Percentiles rank a stretch among this genome's conserved stretches.
These are phyloP conservation scores for Diorhabda sublineata DNA, from an alignment of 1,140 invertebrate species.

Conservation along the genomic window DNA sequence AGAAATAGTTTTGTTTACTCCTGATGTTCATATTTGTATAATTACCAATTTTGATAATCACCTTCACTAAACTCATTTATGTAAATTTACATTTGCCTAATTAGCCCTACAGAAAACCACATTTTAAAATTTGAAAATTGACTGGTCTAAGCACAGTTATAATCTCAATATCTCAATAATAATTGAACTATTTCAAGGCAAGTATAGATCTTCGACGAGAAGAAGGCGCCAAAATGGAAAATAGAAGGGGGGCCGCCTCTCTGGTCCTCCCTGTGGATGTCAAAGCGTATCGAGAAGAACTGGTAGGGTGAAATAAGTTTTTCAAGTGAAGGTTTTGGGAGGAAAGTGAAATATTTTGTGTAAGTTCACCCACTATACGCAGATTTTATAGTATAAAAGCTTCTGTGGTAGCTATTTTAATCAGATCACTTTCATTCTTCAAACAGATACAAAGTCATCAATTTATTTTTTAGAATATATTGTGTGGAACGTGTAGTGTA, in stretches of 20 bases:
- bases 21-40: no score
- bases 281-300: slow-evolving; percentile 13
- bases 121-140: no score
- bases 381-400: slow-evolving; percentile 41
- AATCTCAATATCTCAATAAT: background rate
- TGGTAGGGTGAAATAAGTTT: slow-evolving; percentile 19
- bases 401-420: slow-evolving; percentile 32
- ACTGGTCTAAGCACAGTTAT: no score
- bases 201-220: background rate
- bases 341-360: slow-evolving; percentile 43
- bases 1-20: no score
- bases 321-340: slow-evolving; percentile 39
- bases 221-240: slow-evolving; percentile 2
- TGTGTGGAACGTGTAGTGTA: no score
- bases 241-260: slow-evolving; percentile 4
- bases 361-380: slow-evolving; percentile 43
- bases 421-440: slow-evolving; percentile 39
- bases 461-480: no score
- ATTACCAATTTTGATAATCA: no score
- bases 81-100: no score
- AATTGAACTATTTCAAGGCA: slow-evolving; percentile 9
- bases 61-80: no score
- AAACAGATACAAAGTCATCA: background rate
- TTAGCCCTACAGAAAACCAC: no score
- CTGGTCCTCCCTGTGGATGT: background rate